These are phyloP conservation scores for Oreochromis spilurus DNA, from an alignment of 2,113 vertebrate genomes.

Conservation along the genomic window DNA sequence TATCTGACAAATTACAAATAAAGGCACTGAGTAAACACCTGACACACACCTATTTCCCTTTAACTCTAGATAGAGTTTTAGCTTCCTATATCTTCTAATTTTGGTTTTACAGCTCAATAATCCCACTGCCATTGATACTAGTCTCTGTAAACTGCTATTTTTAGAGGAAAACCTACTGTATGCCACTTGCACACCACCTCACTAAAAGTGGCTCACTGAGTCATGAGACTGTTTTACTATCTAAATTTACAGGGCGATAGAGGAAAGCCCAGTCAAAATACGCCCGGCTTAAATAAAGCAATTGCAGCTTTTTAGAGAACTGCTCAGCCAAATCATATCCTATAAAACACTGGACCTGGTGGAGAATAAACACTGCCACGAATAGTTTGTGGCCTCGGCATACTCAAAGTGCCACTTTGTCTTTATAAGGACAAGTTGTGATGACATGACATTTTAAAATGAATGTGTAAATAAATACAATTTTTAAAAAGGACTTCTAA, in stretches of 20 bases:
- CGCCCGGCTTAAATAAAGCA: not conserved
- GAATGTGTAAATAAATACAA: not conserved
- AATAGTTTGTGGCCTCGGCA: not conserved
- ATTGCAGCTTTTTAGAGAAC: not conserved
- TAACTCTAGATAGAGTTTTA: not conserved
- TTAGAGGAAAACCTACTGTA: not conserved
- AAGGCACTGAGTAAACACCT: not conserved
- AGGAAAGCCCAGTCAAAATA: not conserved
- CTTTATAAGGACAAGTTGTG: not conserved
- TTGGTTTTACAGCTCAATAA: not conserved
- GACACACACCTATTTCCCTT: not conserved
- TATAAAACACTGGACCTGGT: not conserved
- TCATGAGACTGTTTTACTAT: not conserved
- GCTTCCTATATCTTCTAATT: not conserved
- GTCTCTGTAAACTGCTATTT: not conserved
- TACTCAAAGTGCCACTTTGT: not conserved
- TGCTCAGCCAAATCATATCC: not conserved
- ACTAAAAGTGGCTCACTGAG: not conserved
- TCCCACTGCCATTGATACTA: not conserved
- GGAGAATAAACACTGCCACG: not conserved
- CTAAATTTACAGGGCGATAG: not conserved
- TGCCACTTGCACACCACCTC: not conserved
- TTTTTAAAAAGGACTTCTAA: not conserved
- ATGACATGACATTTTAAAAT: not conserved
- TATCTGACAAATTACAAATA: not conserved